A percentile compares a stretch with the other conserved stretches of the same genome.
Conservation (phyloP, 2,113 vertebrate genomes). For the Crotalus tigris region DNA sequence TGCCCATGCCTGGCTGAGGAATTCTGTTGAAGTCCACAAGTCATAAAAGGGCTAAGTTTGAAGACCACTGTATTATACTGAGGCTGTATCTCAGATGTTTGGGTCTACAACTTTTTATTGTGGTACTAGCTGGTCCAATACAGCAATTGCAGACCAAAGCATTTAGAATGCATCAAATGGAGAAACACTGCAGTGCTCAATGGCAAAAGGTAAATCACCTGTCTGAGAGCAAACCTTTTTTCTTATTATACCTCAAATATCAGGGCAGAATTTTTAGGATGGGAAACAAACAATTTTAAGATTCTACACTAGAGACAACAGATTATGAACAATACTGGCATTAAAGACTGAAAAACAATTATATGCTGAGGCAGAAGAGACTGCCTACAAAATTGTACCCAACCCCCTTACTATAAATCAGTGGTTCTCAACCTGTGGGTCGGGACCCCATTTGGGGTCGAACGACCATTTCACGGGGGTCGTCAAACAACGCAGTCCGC, state of each 20-base stretch:
- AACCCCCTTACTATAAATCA: not conserved
- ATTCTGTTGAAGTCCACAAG: too few species aligned
- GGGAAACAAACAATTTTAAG: not conserved
- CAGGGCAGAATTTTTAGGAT: not conserved
- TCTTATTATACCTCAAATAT: not conserved
- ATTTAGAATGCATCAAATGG: not conserved
- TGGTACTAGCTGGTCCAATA: not conserved
- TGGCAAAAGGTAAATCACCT: not conserved
- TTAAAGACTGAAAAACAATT: not conserved
- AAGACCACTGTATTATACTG: not conserved
- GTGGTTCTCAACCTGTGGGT: too few species aligned
- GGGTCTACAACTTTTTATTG: not conserved
- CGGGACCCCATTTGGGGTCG: too few species aligned
- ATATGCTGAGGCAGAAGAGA: not conserved
- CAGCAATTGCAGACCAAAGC: not conserved
- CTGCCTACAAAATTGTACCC: not conserved
- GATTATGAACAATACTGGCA: not conserved
- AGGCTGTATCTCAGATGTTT: not conserved
- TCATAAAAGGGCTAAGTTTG: too few species aligned
- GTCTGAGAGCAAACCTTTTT: not conserved
- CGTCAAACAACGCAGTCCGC: too few species aligned
- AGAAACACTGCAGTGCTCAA: not conserved
- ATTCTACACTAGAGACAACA: not conserved
- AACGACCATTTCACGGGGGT: too few species aligned
- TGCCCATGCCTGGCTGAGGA: too few species aligned